A percentile compares a stretch with the other conserved stretches of the same genome.
Conservation (phyloP, 1,140 invertebrate species). For the Yoshiicerus persimilis region DNA sequence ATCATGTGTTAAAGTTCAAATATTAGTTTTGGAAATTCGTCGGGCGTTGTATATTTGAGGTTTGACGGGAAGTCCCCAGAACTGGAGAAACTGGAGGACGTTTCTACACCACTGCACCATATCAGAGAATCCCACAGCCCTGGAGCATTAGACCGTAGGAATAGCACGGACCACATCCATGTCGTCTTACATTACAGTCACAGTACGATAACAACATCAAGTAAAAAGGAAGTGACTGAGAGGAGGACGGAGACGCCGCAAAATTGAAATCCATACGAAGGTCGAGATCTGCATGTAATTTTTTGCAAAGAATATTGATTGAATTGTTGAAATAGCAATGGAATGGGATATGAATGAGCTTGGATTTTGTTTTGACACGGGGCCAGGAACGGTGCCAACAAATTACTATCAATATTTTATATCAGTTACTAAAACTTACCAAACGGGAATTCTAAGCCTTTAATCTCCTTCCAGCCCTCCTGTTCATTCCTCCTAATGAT, state of each 20-base stretch:
- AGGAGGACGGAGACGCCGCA: constrained; percentile 19
- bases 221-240: neutral
- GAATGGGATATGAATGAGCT: neutral
- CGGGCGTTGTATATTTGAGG: too few relatives aligned
- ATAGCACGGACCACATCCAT: neutral
- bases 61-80: too few relatives aligned
- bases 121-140: too few relatives aligned
- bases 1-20: too few relatives aligned
- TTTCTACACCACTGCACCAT: neutral
- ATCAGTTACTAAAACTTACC: neutral
- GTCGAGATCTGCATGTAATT: neutral
- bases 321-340: neutral
- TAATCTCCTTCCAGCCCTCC: neutral
- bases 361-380: constrained; percentile 1
- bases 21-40: too few relatives aligned
- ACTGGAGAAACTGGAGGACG: neutral
- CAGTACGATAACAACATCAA: neutral
- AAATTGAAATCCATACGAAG: constrained; percentile 16
- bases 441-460: neutral
- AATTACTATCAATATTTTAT: neutral
- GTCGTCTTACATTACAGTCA: neutral
- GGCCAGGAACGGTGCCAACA: neutral
- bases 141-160: neutral
- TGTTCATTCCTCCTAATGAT: neutral
- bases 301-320: neutral